phyloP scores from a whole-genome alignment of 2,888 invertebrate species.

The Hyalella azteca region DNA sequence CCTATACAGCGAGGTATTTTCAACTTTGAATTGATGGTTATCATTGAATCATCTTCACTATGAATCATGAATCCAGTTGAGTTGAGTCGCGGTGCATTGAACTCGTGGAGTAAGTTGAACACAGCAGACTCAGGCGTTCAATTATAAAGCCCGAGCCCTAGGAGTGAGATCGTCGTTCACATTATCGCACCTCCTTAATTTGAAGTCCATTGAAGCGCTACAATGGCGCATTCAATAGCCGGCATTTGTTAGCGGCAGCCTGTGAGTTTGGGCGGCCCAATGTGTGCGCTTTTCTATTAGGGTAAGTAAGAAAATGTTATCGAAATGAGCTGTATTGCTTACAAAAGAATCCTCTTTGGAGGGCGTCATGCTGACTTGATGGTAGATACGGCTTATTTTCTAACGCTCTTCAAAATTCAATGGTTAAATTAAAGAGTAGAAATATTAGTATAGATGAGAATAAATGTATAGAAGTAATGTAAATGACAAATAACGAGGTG shows the following conservation, averaged over 20 bases:
- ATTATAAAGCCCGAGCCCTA: not conserved
- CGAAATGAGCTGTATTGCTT: slow-evolving; percentile 36
- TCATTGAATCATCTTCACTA: no score
- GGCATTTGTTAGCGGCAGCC: slow-evolving; percentile 26
- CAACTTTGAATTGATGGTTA: no score
- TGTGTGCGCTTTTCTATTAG: not conserved
- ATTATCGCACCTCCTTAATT: slow-evolving; percentile 37
- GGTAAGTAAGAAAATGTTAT: slow-evolving; percentile 30
- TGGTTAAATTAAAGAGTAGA: no score
- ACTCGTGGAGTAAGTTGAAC: not conserved
- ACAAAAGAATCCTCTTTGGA: slow-evolving; percentile 16
- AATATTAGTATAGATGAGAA: no score
- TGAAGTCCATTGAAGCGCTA: slow-evolving; percentile 34
- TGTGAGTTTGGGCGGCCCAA: not conserved
- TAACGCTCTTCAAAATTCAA: not conserved
- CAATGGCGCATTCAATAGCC: slow-evolving; percentile 29
- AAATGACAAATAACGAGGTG: no score
- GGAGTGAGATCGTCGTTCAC: slow-evolving; percentile 26
- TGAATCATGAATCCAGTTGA: no score
- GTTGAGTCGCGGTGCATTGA: not conserved
- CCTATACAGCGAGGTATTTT: no score
- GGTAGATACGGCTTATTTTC: not conserved
- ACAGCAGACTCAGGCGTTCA: not conserved
- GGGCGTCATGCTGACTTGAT: slow-evolving; percentile 23
- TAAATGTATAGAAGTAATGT: no score